phyloP scores from a whole-genome alignment of 2,797 vertebrate species.

The Linurgus olivaceus region DNA sequence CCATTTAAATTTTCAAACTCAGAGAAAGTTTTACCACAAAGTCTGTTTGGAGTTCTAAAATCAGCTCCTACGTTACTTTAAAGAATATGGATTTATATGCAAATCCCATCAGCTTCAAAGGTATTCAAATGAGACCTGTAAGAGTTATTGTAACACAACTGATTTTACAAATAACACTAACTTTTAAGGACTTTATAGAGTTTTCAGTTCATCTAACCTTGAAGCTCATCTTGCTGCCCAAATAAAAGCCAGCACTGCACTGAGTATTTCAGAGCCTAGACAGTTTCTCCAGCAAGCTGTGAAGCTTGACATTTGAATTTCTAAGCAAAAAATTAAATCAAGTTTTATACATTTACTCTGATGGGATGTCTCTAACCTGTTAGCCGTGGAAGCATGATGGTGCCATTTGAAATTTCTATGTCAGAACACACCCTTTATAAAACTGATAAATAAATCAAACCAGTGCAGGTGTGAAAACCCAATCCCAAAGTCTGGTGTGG shows the following conservation, averaged over 20 bases:
- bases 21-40: background rate
- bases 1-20: background rate
- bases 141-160: background rate
- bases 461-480: background rate
- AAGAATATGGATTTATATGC: background rate
- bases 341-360: background rate
- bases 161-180: background rate
- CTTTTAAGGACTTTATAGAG: background rate
- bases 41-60: background rate
- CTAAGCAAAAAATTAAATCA: background rate
- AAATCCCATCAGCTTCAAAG: conserved; percentile 6
- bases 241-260: background rate
- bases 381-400: background rate
- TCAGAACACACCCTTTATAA: background rate
- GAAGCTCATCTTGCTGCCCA: background rate
- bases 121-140: conserved; percentile 5
- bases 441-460: background rate
- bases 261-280: background rate
- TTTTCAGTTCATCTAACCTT: background rate
- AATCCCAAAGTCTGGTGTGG: background rate
- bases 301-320: background rate
- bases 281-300: background rate
- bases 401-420: background rate
- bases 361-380: background rate
- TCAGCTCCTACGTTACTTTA: background rate